phyloP scores from a whole-genome alignment of 2,888 invertebrate species.

The Drosophila mettleri region DNA sequence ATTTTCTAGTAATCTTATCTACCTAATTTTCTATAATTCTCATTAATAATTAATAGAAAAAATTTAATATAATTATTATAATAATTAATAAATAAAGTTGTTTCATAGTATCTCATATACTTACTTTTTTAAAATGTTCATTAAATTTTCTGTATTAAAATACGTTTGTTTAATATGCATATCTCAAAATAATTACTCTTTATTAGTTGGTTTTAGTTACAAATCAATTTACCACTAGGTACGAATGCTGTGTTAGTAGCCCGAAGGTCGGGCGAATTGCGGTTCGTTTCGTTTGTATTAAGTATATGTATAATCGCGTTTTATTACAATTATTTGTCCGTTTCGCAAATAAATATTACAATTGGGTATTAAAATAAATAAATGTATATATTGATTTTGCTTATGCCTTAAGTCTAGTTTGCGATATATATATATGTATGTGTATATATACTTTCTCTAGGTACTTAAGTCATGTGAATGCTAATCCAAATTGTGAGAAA shows the following conservation, averaged over 20 bases:
- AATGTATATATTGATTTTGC: slow-evolving; percentile 21
- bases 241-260: slow-evolving; percentile 32
- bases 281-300: slow-evolving; percentile 18
- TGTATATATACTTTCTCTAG: slow-evolving; percentile 67
- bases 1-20: too few species aligned
- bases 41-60: too few species aligned
- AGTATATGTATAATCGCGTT: slow-evolving; percentile 24
- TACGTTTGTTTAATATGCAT: slow-evolving; percentile 57
- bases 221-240: slow-evolving; percentile 37
- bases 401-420: slow-evolving; percentile 36
- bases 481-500: slow-evolving; percentile 39
- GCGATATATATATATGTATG: slow-evolving; percentile 34
- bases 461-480: slow-evolving; percentile 68
- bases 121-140: background rate
- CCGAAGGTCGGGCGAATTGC: slow-evolving; percentile 10
- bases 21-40: background rate
- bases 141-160: background rate
- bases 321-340: slow-evolving; percentile 72
- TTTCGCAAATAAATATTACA: slow-evolving; percentile 62
- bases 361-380: slow-evolving; percentile 63
- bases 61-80: too few species aligned
- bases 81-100: background rate
- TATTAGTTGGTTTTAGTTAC: slow-evolving; percentile 62
- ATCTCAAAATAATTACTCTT: slow-evolving; percentile 74
- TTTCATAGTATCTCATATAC: background rate